A percentile compares a stretch with the other conserved stretches of the same genome.
Evolutionary conservation across 92 coral and sea anemone species (phyloP).

Genomic region (Heliopora coerulea): DNA sequence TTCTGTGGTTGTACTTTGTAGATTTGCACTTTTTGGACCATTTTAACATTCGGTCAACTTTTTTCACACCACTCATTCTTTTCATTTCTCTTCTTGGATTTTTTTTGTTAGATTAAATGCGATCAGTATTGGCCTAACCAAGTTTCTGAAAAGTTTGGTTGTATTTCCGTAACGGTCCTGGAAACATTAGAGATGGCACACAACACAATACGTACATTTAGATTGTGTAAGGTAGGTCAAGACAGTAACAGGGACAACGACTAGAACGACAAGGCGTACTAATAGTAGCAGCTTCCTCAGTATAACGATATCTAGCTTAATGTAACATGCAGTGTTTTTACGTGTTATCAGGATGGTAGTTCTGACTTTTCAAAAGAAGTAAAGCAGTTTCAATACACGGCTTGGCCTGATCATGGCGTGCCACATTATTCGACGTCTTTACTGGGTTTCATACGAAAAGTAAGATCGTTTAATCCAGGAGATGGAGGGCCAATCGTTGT

Average conservation of each 20-base stretch:
- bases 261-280: no score
- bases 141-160: conserved; percentile 72
- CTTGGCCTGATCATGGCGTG: conserved; percentile 97
- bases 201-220: conserved; percentile 79
- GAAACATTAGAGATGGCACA: conserved; percentile 96
- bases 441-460: conserved; percentile 86
- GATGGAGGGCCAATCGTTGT: conserved; percentile 94
- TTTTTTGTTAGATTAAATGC: conserved; percentile 65
- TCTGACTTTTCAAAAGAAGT: conserved; percentile 12
- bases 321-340: no score
- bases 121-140: conserved; percentile 93
- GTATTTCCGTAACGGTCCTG: conserved; percentile 69
- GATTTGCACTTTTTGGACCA: no score
- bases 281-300: neutral
- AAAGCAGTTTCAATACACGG: conserved; percentile 89
- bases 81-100: neutral
- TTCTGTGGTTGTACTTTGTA: no score
- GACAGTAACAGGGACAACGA: neutral
- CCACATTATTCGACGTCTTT: conserved; percentile 91
- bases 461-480: conserved; percentile 81
- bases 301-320: neutral
- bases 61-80: no score
- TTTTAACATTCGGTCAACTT: no score
- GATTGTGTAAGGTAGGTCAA: conserved; percentile 68
- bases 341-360: conserved; percentile 9